A percentile compares a stretch with the other conserved stretches of the same genome.
Evolutionary conservation across 2,113 vertebrate species (phyloP).

Genomic region (Nycticryphes semicollaris): DNA sequence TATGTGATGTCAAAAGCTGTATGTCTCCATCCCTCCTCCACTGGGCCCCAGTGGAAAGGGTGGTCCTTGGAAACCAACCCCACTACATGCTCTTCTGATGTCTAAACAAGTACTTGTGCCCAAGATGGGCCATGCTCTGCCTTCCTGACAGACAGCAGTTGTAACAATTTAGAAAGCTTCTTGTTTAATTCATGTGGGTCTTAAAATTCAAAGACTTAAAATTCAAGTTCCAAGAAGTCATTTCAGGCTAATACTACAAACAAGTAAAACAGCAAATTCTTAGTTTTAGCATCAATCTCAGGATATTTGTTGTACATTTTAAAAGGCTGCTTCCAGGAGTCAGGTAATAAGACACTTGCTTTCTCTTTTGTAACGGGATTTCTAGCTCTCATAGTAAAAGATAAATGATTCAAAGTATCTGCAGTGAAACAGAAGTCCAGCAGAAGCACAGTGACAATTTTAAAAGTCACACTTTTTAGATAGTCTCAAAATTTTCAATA

Average conservation of each 20-base stretch:
- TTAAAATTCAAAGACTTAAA: not conserved
- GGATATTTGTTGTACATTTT: not conserved
- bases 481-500: not conserved
- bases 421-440: not conserved
- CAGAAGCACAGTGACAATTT: not conserved
- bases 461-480: not conserved
- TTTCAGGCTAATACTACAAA: not conserved
- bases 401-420: not conserved
- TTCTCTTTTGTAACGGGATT: not conserved
- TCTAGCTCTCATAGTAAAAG: not conserved
- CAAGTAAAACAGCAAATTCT: not conserved
- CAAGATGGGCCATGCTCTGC: not conserved
- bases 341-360: not conserved
- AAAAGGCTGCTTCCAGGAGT: not conserved
- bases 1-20: rapidly evolving
- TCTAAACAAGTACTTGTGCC: not conserved
- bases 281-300: not conserved
- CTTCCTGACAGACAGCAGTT: rapidly evolving
- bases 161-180: not conserved
- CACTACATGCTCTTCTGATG: not conserved
- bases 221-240: not conserved
- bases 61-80: not conserved
- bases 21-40: not conserved
- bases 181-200: not conserved
- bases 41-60: not conserved